A percentile compares a stretch with the other conserved stretches of the same genome.
These are phyloP conservation scores for Tethea ocularis DNA, from an alignment of 2,888 invertebrate species.

Conservation along the genomic window DNA sequence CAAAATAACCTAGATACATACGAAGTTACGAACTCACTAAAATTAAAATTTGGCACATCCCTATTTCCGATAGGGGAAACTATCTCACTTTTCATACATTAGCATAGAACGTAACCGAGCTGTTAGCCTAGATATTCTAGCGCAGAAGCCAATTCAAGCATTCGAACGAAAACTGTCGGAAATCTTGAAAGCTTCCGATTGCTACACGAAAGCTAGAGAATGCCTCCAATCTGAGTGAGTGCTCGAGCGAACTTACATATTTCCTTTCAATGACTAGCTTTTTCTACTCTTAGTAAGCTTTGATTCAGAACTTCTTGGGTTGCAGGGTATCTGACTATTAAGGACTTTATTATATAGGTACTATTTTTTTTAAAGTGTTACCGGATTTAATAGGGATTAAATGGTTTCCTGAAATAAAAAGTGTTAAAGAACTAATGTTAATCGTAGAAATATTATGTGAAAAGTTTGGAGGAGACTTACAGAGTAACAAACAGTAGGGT, in stretches of 20 bases:
- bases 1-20: background rate
- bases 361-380: too few relatives aligned
- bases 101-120: slow-evolving; percentile 10
- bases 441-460: too few relatives aligned
- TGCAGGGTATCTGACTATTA: too few relatives aligned
- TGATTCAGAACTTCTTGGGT: background rate
- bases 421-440: too few relatives aligned
- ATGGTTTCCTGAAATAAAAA: too few relatives aligned
- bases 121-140: slow-evolving; percentile 12
- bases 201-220: slow-evolving; percentile 50
- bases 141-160: slow-evolving; percentile 30
- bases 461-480: too few relatives aligned
- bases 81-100: slow-evolving; percentile 7
- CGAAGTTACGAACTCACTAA: background rate
- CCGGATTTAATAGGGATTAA: too few relatives aligned
- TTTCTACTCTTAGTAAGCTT: slow-evolving; percentile 22
- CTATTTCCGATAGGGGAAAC: background rate
- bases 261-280: slow-evolving; percentile 53
- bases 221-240: slow-evolving; percentile 71
- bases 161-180: slow-evolving; percentile 52
- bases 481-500: too few relatives aligned
- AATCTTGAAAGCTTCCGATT: slow-evolving; percentile 67
- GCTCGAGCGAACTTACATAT: slow-evolving; percentile 53
- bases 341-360: too few relatives aligned
- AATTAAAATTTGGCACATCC: slow-evolving; percentile 7